phyloP scores from a whole-genome alignment of 2,113 vertebrate genomes.

The Catharus fuscescens region DNA sequence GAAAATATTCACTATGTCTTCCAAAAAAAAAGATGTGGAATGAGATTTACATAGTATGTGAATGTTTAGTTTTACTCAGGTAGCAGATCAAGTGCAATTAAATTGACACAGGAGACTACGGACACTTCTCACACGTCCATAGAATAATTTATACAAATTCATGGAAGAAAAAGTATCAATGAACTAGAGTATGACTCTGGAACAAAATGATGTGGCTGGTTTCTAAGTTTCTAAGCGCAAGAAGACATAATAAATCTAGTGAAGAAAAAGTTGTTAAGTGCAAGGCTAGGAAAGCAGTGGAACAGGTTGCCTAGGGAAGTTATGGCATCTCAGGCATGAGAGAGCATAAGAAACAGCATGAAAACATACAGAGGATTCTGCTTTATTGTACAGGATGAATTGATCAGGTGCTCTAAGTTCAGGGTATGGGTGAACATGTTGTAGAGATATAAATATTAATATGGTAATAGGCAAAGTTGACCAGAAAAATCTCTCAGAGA shows the following conservation, averaged over 20 bases:
- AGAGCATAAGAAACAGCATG: background rate
- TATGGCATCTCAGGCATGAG: background rate
- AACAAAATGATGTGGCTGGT: background rate
- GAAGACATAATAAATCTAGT: background rate
- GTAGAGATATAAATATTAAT: background rate
- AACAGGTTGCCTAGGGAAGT: background rate
- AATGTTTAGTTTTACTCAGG: background rate
- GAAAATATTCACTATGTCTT: background rate
- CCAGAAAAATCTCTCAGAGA: background rate
- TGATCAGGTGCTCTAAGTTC: background rate
- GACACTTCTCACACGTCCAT: no score
- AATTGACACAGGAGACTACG: background rate
- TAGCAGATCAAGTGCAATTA: background rate
- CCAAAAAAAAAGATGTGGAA: background rate
- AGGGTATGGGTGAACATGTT: background rate
- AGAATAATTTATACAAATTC: background rate
- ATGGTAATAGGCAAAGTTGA: background rate
- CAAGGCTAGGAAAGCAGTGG: background rate
- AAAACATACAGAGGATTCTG: background rate
- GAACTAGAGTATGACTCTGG: background rate
- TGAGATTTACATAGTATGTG: background rate
- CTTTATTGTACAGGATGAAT: background rate
- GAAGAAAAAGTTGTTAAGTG: background rate
- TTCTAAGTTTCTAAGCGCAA: background rate
- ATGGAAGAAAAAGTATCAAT: background rate